A percentile compares a stretch with the other conserved stretches of the same genome.
Evolutionary conservation across 2,888 invertebrate species (phyloP).

Genomic region (Deroplatys truncata): DNA sequence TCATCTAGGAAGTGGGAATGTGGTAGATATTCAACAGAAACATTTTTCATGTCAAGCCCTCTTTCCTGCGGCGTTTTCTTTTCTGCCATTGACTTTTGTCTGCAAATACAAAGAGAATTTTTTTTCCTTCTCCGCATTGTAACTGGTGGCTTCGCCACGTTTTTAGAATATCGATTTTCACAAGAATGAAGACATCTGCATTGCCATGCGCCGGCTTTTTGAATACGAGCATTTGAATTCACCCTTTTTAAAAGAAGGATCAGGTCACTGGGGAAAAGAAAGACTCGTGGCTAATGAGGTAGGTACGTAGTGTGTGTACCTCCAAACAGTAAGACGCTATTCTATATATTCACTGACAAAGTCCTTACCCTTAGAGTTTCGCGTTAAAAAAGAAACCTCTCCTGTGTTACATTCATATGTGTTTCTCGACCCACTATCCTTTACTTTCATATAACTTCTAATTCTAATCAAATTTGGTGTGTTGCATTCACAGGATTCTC

Average conservation of each 20-base stretch:
- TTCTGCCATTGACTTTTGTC: background rate
- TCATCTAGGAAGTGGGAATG: background rate
- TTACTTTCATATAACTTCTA: too few relatives aligned
- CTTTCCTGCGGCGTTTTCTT: background rate
- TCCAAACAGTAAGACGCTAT: background rate
- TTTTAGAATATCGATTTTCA: background rate
- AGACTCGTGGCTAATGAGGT: background rate
- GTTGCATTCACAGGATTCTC: too few relatives aligned
- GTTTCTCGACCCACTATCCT: too few relatives aligned
- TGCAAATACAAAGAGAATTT: background rate
- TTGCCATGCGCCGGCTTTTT: background rate
- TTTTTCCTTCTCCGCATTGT: background rate
- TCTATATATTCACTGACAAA: background rate
- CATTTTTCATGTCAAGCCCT: background rate
- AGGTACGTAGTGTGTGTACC: background rate
- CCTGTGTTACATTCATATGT: too few relatives aligned
- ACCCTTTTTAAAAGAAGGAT: background rate
- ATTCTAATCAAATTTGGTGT: too few relatives aligned
- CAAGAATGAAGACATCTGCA: background rate
- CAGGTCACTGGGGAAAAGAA: background rate
- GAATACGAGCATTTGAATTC: background rate
- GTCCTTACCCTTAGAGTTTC: too few relatives aligned
- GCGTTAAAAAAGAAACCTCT: too few relatives aligned
- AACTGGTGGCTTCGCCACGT: background rate
- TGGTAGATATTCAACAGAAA: background rate